Percentiles rank a stretch among this genome's conserved stretches.
Conservation (phyloP, 2,113 vertebrate species). For the Arizona elegans region DNA sequence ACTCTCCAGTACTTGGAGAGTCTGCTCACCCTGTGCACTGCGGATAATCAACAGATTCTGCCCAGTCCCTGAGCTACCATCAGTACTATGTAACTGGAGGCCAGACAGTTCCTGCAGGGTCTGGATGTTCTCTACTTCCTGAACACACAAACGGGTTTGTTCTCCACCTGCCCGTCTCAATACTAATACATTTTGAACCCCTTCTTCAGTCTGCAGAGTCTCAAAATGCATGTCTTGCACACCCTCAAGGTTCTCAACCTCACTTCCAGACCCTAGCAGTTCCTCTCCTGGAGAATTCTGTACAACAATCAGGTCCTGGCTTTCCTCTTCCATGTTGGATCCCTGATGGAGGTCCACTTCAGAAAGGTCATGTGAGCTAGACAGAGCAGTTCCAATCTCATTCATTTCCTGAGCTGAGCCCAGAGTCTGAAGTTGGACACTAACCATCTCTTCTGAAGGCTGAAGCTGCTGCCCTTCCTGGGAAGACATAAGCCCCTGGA, state of each 20-base stretch:
- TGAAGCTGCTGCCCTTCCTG: constrained; percentile 25
- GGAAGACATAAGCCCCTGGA: constrained; percentile 26
- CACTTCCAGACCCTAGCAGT: constrained; percentile 26
- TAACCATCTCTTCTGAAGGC: constrained; percentile 32
- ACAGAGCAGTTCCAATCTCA: constrained; percentile 1
- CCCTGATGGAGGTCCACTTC: constrained; percentile 22
- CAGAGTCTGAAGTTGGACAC: constrained; percentile 37
- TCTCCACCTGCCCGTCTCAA: constrained; percentile 60
- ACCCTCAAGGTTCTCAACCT: constrained; percentile 36
- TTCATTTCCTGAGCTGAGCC: constrained; percentile 6
- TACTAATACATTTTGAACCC: constrained; percentile 63
- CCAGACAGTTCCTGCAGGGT: constrained; percentile 25
- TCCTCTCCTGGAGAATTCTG: constrained; percentile 41
- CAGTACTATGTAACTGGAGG: constrained; percentile 33
- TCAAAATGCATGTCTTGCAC: constrained; percentile 64
- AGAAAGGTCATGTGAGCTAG: constrained; percentile 20
- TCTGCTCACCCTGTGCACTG: constrained; percentile 44
- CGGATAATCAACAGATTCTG: constrained; percentile 73
- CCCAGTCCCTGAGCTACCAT: neutral
- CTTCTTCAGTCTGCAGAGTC: constrained; percentile 50
- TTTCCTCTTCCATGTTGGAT: constrained; percentile 13
- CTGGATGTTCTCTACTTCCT: constrained; percentile 65
- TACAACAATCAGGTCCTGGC: constrained; percentile 33
- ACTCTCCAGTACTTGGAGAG: constrained; percentile 60
- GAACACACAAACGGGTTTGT: constrained; percentile 65